Percentiles rank a stretch among this genome's conserved stretches.
phyloP scores from a whole-genome alignment of 2,888 invertebrate species.

The Drosophila paranaensis region DNA sequence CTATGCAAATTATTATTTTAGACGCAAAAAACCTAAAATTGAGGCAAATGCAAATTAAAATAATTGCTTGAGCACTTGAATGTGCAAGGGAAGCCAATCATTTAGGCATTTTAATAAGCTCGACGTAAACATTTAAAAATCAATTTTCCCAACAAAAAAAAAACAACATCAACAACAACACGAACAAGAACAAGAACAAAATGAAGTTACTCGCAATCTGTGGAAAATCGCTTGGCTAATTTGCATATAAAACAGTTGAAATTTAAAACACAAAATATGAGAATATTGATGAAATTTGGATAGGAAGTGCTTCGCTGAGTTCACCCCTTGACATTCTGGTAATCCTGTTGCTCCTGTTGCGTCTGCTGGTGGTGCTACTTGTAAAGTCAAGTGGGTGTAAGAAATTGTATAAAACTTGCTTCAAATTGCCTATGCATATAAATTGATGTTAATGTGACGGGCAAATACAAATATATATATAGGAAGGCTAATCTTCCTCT shows the following conservation, averaged over 20 bases:
- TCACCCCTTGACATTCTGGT: conserved; percentile 54
- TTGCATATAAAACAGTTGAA: conserved; percentile 84
- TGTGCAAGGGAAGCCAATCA: conserved; percentile 62
- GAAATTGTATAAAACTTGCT: conserved; percentile 84
- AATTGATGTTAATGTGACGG: conserved; percentile 84
- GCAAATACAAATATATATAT: conserved; percentile 58
- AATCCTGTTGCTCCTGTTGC: conserved; percentile 15
- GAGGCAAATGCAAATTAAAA: conserved; percentile 60
- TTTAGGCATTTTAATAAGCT: conserved; percentile 78
- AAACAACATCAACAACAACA: background rate
- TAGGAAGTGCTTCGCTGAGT: conserved; percentile 44
- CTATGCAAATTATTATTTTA: background rate
- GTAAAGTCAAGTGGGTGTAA: conserved; percentile 84
- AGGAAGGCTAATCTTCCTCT: conserved; percentile 11
- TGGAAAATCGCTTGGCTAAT: conserved; percentile 79
- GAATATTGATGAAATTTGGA: conserved; percentile 80
- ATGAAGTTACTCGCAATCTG: conserved; percentile 63
- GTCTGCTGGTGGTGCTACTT: conserved; percentile 40
- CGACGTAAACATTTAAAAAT: conserved; percentile 70
- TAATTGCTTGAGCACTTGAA: conserved; percentile 54
- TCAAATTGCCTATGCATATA: conserved; percentile 85
- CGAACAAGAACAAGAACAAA: conserved; percentile 35
- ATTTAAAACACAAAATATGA: conserved; percentile 68
- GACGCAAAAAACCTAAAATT: conserved; percentile 43
- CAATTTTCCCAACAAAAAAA: conserved; percentile 51